Evolutionary conservation across 2,888 invertebrate genomes (phyloP), one percentile per base, ranked within the genome.

Genomic region (Dexiosoma caninum): DNA sequence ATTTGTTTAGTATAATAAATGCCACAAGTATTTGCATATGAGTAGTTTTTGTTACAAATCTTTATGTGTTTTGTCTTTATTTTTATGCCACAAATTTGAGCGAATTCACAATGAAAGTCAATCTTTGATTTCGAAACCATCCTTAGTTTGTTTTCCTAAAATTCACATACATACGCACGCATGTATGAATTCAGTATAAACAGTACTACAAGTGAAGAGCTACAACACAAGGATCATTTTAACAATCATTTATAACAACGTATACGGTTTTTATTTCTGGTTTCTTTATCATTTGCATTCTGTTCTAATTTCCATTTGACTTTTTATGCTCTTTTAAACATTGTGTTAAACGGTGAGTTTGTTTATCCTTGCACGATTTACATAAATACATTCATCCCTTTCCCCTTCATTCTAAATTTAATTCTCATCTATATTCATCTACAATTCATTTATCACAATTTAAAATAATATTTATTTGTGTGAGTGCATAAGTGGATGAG

Each of bases 271-370:
- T 72, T 72, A 44, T 57, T 46, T 76, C 62, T 74, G 82, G 79
- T 83, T 57, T 44, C 60, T 42, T 55, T 46, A 67, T 44, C 60
- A 77, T 55, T 51, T 44, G 59, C 19, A 62, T 76, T 88, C 87
- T 57, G 59, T 59, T 77, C 71, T 76, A 51, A 81, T 70, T 59
- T 77, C 49, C 67, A 69, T 77, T 88, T 89, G 88, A 89, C 90
- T 90, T 88, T 89, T 88, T 86, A 89, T 87, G 89, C 89, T 88
- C 87, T 83, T 88, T 90, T 90, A 87, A 87, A 83, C 86, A 86
- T 69, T 64, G 44, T 14, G 86, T 85, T 86, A 86, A 88, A 86
- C 84, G 84, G 8, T 44, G 51, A 55, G 30, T 49, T 44, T 42
- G 10, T 85, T 83, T 84, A 71, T 51, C 44, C 35, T 35, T 62